A percentile compares a stretch with the other conserved stretches of the same genome.
phyloP scores from a whole-genome alignment of 2,888 invertebrate genomes.

The Tipula lateralis region DNA sequence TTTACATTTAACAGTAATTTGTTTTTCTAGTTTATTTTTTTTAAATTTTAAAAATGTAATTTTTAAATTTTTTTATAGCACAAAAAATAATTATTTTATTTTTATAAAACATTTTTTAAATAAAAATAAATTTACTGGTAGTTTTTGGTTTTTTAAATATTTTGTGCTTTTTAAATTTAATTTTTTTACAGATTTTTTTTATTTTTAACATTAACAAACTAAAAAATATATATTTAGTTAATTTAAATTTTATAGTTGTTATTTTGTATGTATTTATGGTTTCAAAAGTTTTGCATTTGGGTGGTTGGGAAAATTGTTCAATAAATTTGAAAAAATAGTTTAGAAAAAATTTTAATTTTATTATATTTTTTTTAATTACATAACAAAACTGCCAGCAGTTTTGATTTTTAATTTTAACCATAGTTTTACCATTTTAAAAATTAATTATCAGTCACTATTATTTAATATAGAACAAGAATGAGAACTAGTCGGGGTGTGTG shows the following conservation, averaged over 20 bases:
- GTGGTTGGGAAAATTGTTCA: slow-evolving; percentile 1
- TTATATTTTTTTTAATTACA: background rate
- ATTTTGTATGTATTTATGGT: background rate
- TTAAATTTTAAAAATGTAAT: background rate
- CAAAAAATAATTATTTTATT: background rate
- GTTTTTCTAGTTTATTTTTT: slow-evolving; percentile 25
- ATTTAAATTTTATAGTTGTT: background rate
- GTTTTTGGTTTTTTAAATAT: background rate
- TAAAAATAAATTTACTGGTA: background rate
- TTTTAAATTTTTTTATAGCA: background rate
- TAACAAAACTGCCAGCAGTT: slow-evolving; percentile 29
- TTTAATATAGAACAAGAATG: background rate
- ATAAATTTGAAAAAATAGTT: slow-evolving; percentile 3
- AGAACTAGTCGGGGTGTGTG: background rate
- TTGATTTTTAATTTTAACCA: background rate
- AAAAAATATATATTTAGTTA: background rate
- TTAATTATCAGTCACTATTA: slow-evolving; percentile 14
- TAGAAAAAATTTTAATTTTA: background rate
- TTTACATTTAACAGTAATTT: slow-evolving; percentile 25
- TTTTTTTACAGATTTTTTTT: background rate
- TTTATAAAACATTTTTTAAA: background rate
- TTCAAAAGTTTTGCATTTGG: background rate
- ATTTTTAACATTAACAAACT: background rate
- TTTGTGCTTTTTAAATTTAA: background rate
- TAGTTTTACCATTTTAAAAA: background rate